Base-by-base conservation (phyloP, 2,888 invertebrate species). In the Poecilus cupreus region DNA sequence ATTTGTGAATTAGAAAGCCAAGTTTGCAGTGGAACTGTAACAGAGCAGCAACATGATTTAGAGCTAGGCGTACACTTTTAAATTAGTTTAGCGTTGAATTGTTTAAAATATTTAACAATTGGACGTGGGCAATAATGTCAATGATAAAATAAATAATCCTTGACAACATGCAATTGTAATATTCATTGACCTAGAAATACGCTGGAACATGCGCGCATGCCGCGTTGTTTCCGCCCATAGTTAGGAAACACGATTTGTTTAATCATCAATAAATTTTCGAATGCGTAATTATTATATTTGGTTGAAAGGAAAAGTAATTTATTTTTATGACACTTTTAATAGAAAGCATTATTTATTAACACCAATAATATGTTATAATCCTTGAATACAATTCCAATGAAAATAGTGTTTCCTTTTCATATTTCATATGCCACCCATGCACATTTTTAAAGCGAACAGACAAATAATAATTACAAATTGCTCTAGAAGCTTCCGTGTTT, bases 81-180 rank as follows among this genome's bases (percentile, higher is more conserved):
- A 60, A 60, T 68, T 32, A 68, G 60, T 60, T 60, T 60, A 46
- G n/a, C 37, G 64, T 68, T 68, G 64, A 68, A 68, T 68, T 68
- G 37, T 68, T 68, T 68, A 68, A 68, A 68, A 68, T 18, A 51
- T 74, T 43, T 75, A 75, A 75, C 75, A 75, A 75, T 54, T 75
- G 75, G 11, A 13, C 54, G 75, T 75, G 54, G 75, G 75, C 54
- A 39, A 68, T 68, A 68, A 68, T 75, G 54, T 54, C 75, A 74
- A 74, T 74, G 49, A 32, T 74, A 74, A 74, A 74, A 74, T 74
- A 74, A 54, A 54, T 24, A 75, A 75, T 75, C 75, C 54, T 74
- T 75, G 75, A 75, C 75, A 26, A 75, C 49, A n/a, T 20, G 64
- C 64, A 68, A 68, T 68, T 68, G 64, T 68, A 37, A 60, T 26